phyloP scores from a whole-genome alignment of 2,113 vertebrate genomes.

The Rhizomys pruinosus region DNA sequence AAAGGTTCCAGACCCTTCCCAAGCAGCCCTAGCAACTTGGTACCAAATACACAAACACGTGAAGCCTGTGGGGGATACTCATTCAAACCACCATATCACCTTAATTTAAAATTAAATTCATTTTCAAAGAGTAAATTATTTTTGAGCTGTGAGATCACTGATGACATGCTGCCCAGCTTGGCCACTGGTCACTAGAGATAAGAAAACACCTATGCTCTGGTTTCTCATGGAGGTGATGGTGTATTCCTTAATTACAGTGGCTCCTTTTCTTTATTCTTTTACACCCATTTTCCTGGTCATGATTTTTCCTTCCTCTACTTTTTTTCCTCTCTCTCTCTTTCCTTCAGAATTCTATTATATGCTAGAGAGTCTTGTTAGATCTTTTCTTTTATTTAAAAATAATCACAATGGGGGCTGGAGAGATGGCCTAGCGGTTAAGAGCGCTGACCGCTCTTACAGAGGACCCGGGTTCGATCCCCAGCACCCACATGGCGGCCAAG shows the following conservation, averaged over 20 bases:
- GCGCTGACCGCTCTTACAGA: no score
- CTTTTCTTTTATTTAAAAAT: background rate
- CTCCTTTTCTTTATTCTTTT: background rate
- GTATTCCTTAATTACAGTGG: background rate
- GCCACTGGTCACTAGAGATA: background rate
- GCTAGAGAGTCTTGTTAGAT: background rate
- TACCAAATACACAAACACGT: no score
- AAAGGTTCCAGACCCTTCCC: no score
- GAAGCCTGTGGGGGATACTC: no score
- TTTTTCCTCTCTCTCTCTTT: background rate
- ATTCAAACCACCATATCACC: background rate
- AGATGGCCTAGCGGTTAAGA: no score
- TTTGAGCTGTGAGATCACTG: background rate
- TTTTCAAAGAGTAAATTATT: slow-evolving; percentile 30
- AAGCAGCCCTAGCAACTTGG: no score
- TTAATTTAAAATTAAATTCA: slow-evolving; percentile 29
- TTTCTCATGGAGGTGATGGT: background rate
- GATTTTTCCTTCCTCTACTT: background rate
- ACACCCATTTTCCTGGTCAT: background rate
- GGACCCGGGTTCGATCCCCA: no score
- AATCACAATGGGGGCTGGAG: no score
- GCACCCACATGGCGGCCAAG: no score
- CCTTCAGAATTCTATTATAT: background rate
- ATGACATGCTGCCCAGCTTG: background rate
- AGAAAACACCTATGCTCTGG: background rate